Base-by-base conservation (phyloP, 2,888 invertebrate species). In the Galeopsomyia nigrocyanea region DNA sequence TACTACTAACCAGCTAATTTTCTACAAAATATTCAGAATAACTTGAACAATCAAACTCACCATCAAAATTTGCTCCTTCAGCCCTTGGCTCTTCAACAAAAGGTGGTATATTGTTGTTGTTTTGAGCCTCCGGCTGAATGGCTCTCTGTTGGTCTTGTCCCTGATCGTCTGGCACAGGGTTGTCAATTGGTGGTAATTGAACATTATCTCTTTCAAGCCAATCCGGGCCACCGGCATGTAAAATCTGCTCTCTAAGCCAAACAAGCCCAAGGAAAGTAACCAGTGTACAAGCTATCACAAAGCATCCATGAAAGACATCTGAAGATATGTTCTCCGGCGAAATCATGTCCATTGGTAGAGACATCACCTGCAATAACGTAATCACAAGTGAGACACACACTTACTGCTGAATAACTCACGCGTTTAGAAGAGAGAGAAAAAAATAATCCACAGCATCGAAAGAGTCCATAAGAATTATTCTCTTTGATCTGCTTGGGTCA, bases 161-260 rank as follows among this genome's bases (percentile, higher is more conserved):
- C 60, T 74, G 79, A 62, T 75, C 81, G 77, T 16, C 82, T 79
- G 26, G 79, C 68, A 26, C 80, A 2, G 87, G 88, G 61, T 88
- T 88, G 10, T 87, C 88, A 7, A 89, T 88, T 3, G 88, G 85
- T 55, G 89, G 88, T 39, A 84, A 71, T 63, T 82, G 83, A 39
- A 81, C 80, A 76, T 90, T 89, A 76, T 94, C 94, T 75, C 93
- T 89, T 83, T 94, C 95, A 82, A 98, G 89, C 98, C 98, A 98
- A 81, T 98, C 98, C 0, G 98, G 98, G 0, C 97, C 98, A 39
- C 98, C 98, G 0, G 98, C 98, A 84, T 98, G 96, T 81, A 99
- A 90, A 74, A 99, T 98, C 88, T 99, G 99, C 87, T 99, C 99
- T 77, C 99, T 88, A 62, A 99, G 88, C 99, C 99, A 99, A 5